Percentiles rank a stretch among this genome's conserved stretches.
Evolutionary conservation across 2,797 vertebrate species (phyloP).

Genomic region (Gallinago stenura): DNA sequence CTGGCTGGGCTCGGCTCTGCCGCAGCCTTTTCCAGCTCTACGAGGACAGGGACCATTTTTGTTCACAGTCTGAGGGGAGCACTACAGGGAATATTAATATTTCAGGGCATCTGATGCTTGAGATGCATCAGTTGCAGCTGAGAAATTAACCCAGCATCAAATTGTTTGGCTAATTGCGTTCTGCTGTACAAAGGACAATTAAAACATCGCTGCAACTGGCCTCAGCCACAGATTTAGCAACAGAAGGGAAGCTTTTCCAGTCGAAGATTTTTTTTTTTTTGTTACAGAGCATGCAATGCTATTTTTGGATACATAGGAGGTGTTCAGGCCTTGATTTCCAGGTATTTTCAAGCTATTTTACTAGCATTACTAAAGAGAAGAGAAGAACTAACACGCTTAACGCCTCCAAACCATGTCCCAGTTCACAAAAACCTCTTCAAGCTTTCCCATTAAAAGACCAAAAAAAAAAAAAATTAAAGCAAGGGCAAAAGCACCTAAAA

Average conservation of each 20-base stretch:
- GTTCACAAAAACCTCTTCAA: background rate
- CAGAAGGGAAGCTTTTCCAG: background rate
- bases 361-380: background rate
- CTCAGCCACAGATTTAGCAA: background rate
- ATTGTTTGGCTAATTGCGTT: background rate
- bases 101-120: background rate
- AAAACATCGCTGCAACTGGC: background rate
- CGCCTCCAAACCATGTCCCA: background rate
- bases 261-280: background rate
- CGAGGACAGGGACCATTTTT: conserved; percentile 16
- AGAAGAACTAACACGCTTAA: background rate
- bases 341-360: background rate
- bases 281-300: background rate
- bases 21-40: background rate
- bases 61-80: background rate
- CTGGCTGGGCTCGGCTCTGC: background rate
- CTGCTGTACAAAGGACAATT: background rate
- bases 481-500: conserved; percentile 51
- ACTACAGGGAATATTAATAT: background rate
- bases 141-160: background rate
- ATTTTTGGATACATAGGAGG: background rate
- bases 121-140: background rate
- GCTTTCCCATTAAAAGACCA: background rate
- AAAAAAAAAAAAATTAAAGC: background rate
- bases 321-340: background rate